Evolutionary conservation across 2,888 invertebrate genomes (phyloP), one percentile per base, ranked within the genome.

Genomic region (Drosophila anomalata): DNA sequence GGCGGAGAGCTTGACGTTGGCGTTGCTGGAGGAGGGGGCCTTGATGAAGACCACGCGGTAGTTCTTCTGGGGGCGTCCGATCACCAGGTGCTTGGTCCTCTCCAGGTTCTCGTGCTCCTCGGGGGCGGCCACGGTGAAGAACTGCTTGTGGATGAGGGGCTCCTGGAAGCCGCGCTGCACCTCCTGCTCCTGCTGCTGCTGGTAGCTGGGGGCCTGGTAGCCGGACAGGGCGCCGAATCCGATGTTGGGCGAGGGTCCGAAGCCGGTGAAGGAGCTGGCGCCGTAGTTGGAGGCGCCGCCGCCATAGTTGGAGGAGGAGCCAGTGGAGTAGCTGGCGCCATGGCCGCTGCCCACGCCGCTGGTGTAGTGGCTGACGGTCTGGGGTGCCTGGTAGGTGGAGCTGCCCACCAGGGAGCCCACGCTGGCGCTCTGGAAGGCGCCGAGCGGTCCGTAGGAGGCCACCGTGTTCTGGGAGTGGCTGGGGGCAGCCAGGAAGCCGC

Each of bases 21-120:
- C 78, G 17, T 63, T 82, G 59, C 86, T 82, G 3, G 88, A 79
- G 0, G 89, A 82, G 31, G 91, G 91, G 17, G 91, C 90, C 80
- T 90, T 91, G 62, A 91, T 91, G 76, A 91, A 91, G 2, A 91
- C 89, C 17, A 91, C 89, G 1, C 91, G 90, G 55, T 91, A 91
- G 65, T 89, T 90, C 75, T 89, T 90, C 60, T 91, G 91, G 0
- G 90, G 86, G 7, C 89, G 89, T 1, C 91, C 91, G 69, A 91
- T 82, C 33, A 89, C 79, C 69, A 91, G 79, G 44, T 90, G 90
- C 75, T 90, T 90, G 58, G 86, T 77, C 31, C 80, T 79, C 29
- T 84, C 81, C 54, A 88, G 74, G 46, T 65, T 80, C 48, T 90
- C 90, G 11, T 83, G 78, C 70, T 91, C 90, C 57, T 91, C 91